These are phyloP conservation scores for Parasteatoda tepidariorum DNA, from an alignment of 1,140 invertebrate species.

Conservation along the genomic window DNA sequence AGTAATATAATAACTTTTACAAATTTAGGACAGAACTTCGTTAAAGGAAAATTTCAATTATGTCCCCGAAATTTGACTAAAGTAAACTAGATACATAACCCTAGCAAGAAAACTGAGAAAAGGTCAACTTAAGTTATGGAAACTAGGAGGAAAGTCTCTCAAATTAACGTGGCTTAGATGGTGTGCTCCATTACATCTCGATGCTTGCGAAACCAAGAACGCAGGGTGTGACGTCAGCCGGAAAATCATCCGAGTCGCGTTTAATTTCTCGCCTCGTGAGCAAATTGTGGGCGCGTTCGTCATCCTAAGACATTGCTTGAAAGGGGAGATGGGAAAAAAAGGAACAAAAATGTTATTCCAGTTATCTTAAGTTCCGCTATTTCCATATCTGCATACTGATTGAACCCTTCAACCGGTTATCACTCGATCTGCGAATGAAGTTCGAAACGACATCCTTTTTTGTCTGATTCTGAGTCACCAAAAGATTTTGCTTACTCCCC, in stretches of 20 bases:
- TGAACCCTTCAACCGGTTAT: background rate
- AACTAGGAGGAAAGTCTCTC: no score
- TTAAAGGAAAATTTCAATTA: no score
- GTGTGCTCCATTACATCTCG: no score
- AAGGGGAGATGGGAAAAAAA: background rate
- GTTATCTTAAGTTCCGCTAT: background rate
- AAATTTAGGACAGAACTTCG: no score
- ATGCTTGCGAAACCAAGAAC: no score
- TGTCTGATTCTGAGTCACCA: conserved; percentile 4
- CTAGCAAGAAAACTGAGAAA: no score
- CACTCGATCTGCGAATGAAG: background rate
- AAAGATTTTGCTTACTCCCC: conserved; percentile 12
- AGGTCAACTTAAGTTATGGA: no score
- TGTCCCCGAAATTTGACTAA: no score
- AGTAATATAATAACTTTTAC: no score
- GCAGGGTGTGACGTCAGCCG: conserved; percentile 2
- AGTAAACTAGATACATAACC: no score
- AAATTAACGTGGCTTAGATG: no score
- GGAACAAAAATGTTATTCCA: background rate
- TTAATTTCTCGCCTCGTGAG: conserved; percentile 14
- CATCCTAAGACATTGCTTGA: background rate
- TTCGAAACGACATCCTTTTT: background rate
- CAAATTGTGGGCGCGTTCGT: background rate
- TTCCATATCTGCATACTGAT: conserved; percentile 8
- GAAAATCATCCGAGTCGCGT: background rate